phyloP scores from a whole-genome alignment of 2,797 vertebrate genomes.

The Microhierax caerulescens region DNA sequence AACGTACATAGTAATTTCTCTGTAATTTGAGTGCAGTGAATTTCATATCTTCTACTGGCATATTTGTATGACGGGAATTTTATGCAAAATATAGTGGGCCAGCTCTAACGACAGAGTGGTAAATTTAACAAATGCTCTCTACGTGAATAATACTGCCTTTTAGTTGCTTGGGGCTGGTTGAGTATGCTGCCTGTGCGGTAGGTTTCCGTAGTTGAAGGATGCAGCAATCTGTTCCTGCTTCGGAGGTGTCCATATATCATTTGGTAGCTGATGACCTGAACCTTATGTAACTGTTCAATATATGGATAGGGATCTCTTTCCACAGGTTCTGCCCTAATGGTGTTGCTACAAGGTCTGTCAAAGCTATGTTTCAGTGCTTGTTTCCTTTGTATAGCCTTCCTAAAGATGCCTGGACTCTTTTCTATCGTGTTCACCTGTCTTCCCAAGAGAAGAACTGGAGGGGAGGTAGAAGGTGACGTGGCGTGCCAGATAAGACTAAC shows the following conservation, averaged over 20 bases:
- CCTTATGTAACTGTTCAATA: neutral
- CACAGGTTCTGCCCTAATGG: neutral
- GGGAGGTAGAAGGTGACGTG: neutral
- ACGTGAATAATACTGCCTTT: accelerated
- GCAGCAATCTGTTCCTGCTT: neutral
- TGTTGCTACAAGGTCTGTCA: neutral
- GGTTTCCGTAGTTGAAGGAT: neutral
- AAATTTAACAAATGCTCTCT: neutral
- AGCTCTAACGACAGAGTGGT: neutral
- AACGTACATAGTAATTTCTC: accelerated
- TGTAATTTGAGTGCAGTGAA: neutral
- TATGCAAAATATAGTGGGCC: neutral
- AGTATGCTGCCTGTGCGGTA: neutral
- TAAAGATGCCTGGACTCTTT: neutral
- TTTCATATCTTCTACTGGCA: neutral
- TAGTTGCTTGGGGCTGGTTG: neutral
- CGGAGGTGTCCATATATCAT: neutral
- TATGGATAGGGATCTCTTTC: neutral
- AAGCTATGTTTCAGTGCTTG: neutral
- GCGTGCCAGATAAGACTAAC: neutral
- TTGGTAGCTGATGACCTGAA: neutral
- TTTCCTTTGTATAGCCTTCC: neutral
- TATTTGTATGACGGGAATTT: neutral
- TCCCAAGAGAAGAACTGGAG: neutral
- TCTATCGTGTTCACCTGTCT: neutral